These are phyloP conservation scores for Ectropis grisescens DNA, from an alignment of 1,140 invertebrate species.

Conservation along the genomic window DNA sequence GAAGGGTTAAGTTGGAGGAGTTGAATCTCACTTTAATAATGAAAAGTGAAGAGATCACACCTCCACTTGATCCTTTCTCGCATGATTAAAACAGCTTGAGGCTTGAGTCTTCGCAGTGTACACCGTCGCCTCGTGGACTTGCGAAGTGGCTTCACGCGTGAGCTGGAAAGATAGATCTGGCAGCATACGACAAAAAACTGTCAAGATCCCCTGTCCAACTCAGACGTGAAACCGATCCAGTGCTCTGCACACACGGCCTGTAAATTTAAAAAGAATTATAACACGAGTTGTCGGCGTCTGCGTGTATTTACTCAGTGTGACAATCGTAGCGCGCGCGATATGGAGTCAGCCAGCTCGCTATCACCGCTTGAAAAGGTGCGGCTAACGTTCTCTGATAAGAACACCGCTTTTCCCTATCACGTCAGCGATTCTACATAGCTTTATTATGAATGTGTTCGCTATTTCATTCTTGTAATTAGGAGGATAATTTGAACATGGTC, in stretches of 20 bases:
- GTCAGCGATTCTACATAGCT: constrained; percentile 40
- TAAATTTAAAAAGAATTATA: constrained; percentile 23
- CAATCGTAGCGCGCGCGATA: constrained; percentile 33
- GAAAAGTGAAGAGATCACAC: constrained; percentile 73
- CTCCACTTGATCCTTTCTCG: constrained; percentile 69
- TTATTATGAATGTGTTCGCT: constrained; percentile 19
- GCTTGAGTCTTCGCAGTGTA: not conserved
- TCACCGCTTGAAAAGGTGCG: constrained; percentile 59
- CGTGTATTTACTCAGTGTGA: constrained; percentile 30
- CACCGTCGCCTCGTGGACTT: no score
- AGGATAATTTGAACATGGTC: constrained; percentile 10
- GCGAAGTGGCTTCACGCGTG: constrained; percentile 45
- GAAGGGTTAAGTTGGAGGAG: constrained; percentile 71
- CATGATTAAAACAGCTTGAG: constrained; percentile 7
- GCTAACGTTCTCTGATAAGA: constrained; percentile 60
- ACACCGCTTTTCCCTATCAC: constrained; percentile 52
- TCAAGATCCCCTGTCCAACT: constrained; percentile 71
- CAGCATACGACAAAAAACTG: constrained; percentile 56
- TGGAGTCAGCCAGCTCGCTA: constrained; percentile 40
- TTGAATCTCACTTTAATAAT: constrained; percentile 71
- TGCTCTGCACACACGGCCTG: constrained; percentile 12
- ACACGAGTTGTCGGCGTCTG: constrained; percentile 13
- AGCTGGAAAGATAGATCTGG: constrained; percentile 73
- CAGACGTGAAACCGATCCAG: constrained; percentile 45
- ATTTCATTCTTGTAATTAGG: constrained; percentile 13